These are phyloP conservation scores for Cheilosia grossa DNA, from an alignment of 2,888 invertebrate species.

Conservation along the genomic window DNA sequence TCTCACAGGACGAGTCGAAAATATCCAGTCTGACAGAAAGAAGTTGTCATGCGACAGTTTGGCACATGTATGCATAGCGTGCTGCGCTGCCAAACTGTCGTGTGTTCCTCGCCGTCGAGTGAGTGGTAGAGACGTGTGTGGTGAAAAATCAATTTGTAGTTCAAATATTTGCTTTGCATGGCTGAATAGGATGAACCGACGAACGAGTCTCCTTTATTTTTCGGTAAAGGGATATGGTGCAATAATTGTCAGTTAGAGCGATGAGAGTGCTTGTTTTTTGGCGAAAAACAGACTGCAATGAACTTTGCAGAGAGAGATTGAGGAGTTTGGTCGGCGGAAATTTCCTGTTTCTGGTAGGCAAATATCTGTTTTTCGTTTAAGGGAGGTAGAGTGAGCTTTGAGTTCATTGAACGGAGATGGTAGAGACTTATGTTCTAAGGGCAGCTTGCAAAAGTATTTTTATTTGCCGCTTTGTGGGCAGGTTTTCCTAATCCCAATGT, in stretches of 20 bases:
- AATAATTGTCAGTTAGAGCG: conserved; percentile 31
- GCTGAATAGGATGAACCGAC: conserved; percentile 18
- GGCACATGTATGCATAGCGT: not conserved
- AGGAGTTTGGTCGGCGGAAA: not conserved
- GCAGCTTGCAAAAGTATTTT: no score
- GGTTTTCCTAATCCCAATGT: not conserved
- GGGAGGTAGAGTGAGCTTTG: not conserved
- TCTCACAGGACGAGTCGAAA: not conserved
- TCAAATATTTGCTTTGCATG: conserved; percentile 61
- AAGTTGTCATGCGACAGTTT: conserved; percentile 43
- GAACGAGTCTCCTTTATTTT: conserved; percentile 17
- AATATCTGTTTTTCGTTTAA: not conserved
- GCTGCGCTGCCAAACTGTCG: not conserved
- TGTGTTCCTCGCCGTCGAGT: not conserved
- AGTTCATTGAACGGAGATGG: conserved; percentile 3
- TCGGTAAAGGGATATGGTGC: conserved; percentile 19
- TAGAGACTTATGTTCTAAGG: no score
- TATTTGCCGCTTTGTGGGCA: no score
- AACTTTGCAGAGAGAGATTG: conserved; percentile 1
- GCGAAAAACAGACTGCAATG: conserved; percentile 2
- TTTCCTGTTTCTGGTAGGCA: not conserved
- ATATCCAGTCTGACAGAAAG: not conserved
- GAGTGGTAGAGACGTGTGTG: not conserved
- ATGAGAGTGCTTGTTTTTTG: not conserved
- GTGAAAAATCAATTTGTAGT: conserved; percentile 65